Evolutionary conservation across 2,888 invertebrate genomes (phyloP).

Genomic region (Pegoplata infirma): DNA sequence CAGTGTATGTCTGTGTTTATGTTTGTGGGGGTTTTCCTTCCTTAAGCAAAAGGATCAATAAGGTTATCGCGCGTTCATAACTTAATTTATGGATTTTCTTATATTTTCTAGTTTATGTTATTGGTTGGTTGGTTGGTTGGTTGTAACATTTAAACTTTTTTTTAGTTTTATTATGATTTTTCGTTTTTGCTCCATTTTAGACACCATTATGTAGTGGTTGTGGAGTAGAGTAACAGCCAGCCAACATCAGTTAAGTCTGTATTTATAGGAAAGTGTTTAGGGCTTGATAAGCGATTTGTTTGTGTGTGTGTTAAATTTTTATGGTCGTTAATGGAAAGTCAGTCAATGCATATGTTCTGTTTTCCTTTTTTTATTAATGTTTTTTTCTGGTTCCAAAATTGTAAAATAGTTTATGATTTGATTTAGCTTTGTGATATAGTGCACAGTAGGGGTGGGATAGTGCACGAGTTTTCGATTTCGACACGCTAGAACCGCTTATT

Average conservation of each 20-base stretch:
- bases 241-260: conserved; percentile 26
- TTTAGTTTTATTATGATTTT: conserved; percentile 12
- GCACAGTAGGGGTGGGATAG: conserved; percentile 1
- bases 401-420: conserved; percentile 56
- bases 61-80: conserved; percentile 60
- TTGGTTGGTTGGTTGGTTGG: conserved; percentile 7
- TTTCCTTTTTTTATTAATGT: background rate
- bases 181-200: background rate
- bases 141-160: conserved; percentile 43
- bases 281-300: conserved; percentile 59
- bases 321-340: conserved; percentile 57
- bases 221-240: conserved; percentile 9
- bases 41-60: conserved; percentile 58
- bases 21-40: conserved; percentile 26
- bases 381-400: conserved; percentile 16
- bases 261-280: conserved; percentile 59
- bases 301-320: conserved; percentile 60
- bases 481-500: no score
- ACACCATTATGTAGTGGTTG: background rate
- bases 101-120: conserved; percentile 20
- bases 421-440: conserved; percentile 37
- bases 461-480: no score
- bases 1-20: conserved; percentile 14
- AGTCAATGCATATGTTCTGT: conserved; percentile 52
- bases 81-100: conserved; percentile 55